Evolutionary conservation across 2,113 vertebrate genomes (phyloP).

Genomic region (Bos indicus): DNA sequence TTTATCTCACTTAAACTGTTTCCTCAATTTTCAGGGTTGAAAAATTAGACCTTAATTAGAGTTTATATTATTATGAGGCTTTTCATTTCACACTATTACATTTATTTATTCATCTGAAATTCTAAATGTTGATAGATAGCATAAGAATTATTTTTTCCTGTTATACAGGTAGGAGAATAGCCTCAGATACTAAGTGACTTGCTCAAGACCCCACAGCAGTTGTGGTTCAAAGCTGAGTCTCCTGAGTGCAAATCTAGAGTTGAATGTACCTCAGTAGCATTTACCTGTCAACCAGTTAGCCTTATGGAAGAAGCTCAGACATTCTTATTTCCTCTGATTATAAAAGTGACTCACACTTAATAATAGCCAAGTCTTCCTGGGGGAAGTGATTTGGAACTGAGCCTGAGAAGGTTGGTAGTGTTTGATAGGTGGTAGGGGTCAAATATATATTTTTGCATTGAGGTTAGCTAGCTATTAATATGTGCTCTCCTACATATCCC

Average conservation of each 20-base stretch:
- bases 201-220: not conserved
- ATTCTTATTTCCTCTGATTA: not conserved
- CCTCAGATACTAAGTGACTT: not conserved
- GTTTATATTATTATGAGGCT: not conserved
- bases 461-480: not conserved
- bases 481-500: not conserved
- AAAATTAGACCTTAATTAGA: not conserved
- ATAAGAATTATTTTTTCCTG: not conserved
- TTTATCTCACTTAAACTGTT: not conserved
- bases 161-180: not conserved
- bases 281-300: not conserved
- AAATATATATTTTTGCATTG: not conserved
- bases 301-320: not conserved
- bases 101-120: not conserved
- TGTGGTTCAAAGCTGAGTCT: not conserved
- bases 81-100: not conserved
- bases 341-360: not conserved
- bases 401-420: not conserved
- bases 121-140: not conserved
- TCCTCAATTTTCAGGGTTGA: not conserved
- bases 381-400: not conserved
- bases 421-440: not conserved
- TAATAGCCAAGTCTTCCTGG: not conserved
- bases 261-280: accelerated
- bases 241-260: not conserved